Evolutionary conservation across 1,140 invertebrate genomes (phyloP).

Genomic region (Drosophila ambigua): DNA sequence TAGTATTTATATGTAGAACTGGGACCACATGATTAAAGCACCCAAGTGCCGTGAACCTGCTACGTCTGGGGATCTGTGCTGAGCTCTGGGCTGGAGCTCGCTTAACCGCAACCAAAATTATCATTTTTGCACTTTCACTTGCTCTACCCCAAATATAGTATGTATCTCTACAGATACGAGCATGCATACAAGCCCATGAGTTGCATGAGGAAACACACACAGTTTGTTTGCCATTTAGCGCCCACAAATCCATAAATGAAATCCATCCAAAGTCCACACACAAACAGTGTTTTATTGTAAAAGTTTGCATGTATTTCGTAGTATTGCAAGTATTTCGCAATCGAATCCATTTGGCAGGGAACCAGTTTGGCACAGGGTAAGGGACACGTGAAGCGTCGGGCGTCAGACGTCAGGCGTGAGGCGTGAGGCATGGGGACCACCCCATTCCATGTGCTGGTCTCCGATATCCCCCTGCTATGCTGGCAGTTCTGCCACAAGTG

Average conservation of each 20-base stretch:
- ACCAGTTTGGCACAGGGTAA: slow-evolving; percentile 29
- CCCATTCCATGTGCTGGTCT: no score
- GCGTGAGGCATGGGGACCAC: no score
- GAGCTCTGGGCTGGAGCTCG: no score
- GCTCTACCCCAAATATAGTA: slow-evolving; percentile 38
- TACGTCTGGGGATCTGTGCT: not conserved
- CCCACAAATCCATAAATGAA: slow-evolving; percentile 3
- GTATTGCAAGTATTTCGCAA: slow-evolving; percentile 40
- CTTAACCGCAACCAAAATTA: slow-evolving; percentile 12
- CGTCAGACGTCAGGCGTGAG: no score
- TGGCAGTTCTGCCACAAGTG: no score
- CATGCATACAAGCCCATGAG: no score
- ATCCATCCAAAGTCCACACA: not conserved
- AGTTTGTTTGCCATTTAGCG: not conserved
- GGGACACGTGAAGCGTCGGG: no score
- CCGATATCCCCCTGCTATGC: no score
- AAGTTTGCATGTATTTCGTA: not conserved
- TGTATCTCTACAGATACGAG: no score
- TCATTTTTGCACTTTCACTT: slow-evolving; percentile 73
- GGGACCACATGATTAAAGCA: slow-evolving; percentile 9
- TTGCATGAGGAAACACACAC: not conserved
- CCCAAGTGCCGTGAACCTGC: slow-evolving; percentile 25
- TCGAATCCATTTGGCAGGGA: slow-evolving; percentile 34
- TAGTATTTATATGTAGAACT: not conserved
- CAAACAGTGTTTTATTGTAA: no score